phyloP scores from a whole-genome alignment of 2,888 invertebrate species.

The Meiosimyza platycephala region DNA sequence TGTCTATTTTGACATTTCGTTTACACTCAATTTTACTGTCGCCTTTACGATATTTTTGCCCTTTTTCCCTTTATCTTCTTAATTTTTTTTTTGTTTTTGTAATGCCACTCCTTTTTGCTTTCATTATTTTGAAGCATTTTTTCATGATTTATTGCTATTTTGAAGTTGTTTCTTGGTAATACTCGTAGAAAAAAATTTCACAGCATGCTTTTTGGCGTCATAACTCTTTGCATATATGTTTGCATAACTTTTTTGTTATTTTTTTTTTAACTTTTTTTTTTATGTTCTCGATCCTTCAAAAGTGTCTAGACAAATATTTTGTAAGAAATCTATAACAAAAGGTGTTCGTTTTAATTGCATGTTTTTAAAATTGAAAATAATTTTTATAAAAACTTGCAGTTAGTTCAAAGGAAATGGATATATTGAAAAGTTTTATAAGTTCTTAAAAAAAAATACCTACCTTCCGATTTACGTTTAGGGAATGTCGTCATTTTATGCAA shows the following conservation, averaged over 20 bases:
- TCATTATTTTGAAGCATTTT: background rate
- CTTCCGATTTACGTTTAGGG: too few species aligned
- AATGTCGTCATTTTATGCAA: too few species aligned
- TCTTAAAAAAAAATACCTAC: too few species aligned
- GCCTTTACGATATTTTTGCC: background rate
- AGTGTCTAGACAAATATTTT: constrained; percentile 1
- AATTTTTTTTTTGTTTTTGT: background rate
- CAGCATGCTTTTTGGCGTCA: constrained; percentile 10
- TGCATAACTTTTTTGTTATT: background rate
- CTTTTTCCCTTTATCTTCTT: too few species aligned
- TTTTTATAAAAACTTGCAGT: too few species aligned
- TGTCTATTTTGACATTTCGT: constrained; percentile 28
- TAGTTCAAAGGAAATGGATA: too few species aligned
- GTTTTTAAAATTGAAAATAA: too few species aligned
- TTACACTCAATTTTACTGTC: background rate
- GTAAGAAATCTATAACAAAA: too few species aligned
- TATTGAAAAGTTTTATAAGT: too few species aligned
- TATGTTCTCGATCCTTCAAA: background rate
- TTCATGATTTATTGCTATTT: constrained; percentile 15
- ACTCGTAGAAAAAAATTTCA: background rate
- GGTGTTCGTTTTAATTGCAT: too few species aligned
- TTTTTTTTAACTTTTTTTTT: too few species aligned
- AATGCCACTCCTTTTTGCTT: too few species aligned
- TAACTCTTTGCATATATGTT: background rate
- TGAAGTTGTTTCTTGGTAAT: background rate